A percentile compares a stretch with the other conserved stretches of the same genome.
Conservation (phyloP, 2,113 vertebrate genomes). For the Gymnogyps californianus region DNA sequence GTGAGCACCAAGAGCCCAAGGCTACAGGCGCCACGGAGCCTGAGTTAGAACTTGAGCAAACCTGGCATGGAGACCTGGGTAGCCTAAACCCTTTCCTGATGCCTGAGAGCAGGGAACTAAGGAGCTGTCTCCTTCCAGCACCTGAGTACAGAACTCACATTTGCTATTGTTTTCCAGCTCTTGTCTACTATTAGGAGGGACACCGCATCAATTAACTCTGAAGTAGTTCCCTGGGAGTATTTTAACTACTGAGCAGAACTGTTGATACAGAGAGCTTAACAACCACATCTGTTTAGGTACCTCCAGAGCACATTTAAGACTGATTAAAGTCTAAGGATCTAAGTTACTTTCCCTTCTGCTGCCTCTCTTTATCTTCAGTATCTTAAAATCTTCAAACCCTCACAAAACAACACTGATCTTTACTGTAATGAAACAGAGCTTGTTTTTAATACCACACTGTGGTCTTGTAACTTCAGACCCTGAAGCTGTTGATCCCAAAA, state of each 20-base stretch:
- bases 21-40: background rate
- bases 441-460: accelerated
- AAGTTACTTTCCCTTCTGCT: background rate
- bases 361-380: background rate
- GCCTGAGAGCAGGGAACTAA: background rate
- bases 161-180: background rate
- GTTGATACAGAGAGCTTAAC: background rate
- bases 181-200: background rate
- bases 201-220: background rate
- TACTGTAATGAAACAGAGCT: background rate
- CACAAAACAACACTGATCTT: background rate
- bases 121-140: background rate
- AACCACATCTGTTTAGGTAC: background rate
- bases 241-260: background rate
- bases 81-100: too few relatives aligned
- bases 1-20: background rate
- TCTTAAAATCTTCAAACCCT: background rate
- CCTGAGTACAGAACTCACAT: background rate
- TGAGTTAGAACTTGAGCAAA: background rate
- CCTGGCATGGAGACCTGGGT: background rate
- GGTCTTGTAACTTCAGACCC: background rate
- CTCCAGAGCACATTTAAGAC: background rate
- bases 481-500: background rate
- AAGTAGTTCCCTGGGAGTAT: background rate
- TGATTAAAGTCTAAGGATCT: background rate